Evolutionary conservation across 2,113 vertebrate species (phyloP).

Genomic region (Chlorodrepanis virens): DNA sequence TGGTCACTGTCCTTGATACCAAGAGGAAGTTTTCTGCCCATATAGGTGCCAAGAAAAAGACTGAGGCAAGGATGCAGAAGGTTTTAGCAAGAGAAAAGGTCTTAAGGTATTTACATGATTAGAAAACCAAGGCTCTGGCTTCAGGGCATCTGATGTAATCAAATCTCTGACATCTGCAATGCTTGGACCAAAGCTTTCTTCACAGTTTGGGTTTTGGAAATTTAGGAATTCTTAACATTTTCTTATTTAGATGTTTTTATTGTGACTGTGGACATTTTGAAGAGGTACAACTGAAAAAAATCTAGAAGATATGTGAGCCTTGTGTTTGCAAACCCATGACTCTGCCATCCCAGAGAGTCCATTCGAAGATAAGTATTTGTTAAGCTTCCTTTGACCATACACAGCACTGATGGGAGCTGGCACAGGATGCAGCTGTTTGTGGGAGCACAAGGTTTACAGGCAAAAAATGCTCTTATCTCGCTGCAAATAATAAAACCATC

Average conservation of each 20-base stretch:
- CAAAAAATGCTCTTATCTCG: background rate
- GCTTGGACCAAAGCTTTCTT: background rate
- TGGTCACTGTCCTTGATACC: background rate
- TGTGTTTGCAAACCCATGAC: background rate
- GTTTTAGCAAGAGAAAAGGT: background rate
- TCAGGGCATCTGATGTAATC: background rate
- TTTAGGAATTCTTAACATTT: background rate
- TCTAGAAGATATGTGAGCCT: background rate
- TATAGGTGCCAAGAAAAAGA: background rate
- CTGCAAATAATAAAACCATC: background rate
- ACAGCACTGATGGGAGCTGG: background rate
- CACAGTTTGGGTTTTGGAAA: background rate
- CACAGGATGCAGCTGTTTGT: background rate
- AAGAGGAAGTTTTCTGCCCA: background rate
- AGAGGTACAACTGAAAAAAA: background rate
- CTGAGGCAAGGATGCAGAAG: background rate
- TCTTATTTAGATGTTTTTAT: background rate
- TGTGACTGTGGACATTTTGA: background rate
- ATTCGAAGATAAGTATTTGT: rapidly evolving
- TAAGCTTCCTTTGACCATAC: background rate
- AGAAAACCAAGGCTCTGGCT: background rate
- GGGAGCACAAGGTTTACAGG: background rate
- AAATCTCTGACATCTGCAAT: background rate
- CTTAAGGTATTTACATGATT: background rate
- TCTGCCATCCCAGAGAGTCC: background rate